Conservation (phyloP, 2,113 vertebrate species). For the Desmodus rotundus region DNA sequence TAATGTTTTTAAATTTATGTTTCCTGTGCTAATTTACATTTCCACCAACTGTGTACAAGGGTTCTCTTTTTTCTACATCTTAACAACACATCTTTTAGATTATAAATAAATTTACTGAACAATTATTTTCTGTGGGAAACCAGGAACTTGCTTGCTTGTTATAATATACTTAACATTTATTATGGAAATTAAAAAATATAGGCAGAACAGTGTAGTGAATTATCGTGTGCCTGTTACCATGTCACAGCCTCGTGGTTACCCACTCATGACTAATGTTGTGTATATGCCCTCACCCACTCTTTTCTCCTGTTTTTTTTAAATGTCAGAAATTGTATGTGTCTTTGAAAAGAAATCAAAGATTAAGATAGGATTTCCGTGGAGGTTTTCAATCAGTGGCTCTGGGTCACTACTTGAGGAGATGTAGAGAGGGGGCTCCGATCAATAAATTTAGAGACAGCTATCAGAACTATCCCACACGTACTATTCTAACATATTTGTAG, state of each 20-base stretch:
- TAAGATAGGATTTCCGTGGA: not conserved
- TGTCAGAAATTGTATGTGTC: not conserved
- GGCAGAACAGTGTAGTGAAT: not conserved
- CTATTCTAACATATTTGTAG: not conserved
- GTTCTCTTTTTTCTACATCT: not conserved
- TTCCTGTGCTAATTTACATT: not conserved
- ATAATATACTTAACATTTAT: not conserved
- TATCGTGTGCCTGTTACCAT: not conserved
- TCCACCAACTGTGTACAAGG: not conserved
- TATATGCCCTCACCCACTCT: not conserved
- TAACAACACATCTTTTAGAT: not conserved
- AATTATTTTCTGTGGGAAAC: not conserved
- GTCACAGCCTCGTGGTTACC: not conserved
- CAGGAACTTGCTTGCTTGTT: not conserved
- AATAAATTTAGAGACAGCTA: not conserved
- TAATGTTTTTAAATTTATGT: not conserved
- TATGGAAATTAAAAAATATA: not conserved
- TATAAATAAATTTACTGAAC: not conserved
- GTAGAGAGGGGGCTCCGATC: not conserved
- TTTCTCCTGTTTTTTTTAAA: not conserved
- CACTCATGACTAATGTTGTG: not conserved
- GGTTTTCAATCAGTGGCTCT: not conserved
- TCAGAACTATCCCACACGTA: not conserved
- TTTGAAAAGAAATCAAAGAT: not conserved
- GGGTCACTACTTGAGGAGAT: not conserved